Evolutionary conservation across 1,140 invertebrate genomes (phyloP).

Genomic region (Leptinotarsa lineolata): DNA sequence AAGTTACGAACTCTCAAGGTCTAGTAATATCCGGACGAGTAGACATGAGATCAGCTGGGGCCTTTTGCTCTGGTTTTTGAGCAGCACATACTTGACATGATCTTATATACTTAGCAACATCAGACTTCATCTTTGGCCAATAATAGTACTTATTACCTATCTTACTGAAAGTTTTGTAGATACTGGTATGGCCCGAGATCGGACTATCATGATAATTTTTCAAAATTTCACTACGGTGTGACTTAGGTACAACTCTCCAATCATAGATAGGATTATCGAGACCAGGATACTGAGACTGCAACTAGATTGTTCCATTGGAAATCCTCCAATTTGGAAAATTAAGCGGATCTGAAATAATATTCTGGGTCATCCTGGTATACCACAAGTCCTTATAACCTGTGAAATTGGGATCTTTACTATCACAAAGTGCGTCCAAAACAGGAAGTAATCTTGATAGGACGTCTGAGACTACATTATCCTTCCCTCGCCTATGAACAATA

Average conservation of each 20-base stretch:
- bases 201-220: constrained; percentile 26
- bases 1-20: constrained; percentile 8
- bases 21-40: constrained; percentile 9
- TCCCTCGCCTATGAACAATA: constrained; percentile 5
- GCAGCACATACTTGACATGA: neutral
- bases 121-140: constrained; percentile 15
- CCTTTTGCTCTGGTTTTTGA: constrained; percentile 16
- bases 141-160: constrained; percentile 2
- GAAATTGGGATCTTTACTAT: neutral
- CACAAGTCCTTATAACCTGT: neutral
- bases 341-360: neutral
- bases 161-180: constrained; percentile 40
- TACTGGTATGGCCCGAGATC: constrained; percentile 35
- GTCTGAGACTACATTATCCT: constrained; percentile 26
- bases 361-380: neutral
- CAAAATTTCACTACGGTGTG: neutral
- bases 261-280: neutral
- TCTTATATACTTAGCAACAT: constrained; percentile 8
- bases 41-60: neutral
- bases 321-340: constrained; percentile 25
- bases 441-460: constrained; percentile 9
- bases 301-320: neutral
- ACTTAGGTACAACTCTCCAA: constrained; percentile 43
- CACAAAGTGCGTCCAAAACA: neutral
- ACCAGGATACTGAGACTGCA: constrained; percentile 3